phyloP scores from a whole-genome alignment of 2,797 vertebrate genomes.

The Gila robusta region DNA sequence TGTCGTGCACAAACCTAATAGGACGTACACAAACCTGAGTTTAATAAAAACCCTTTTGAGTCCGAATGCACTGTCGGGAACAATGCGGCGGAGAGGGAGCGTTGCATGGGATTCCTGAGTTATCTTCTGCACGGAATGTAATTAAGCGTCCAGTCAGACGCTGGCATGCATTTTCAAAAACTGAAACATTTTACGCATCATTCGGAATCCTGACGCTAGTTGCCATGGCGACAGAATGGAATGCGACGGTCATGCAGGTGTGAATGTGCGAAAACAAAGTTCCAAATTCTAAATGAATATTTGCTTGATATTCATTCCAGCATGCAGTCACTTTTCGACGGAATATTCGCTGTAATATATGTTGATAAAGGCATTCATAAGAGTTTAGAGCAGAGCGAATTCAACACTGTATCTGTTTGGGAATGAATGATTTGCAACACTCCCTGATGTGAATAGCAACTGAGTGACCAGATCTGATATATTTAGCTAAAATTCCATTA shows the following conservation, averaged over 20 bases:
- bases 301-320: background rate
- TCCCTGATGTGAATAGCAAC: constrained; percentile 27
- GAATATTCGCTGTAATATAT: no score
- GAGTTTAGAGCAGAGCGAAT: background rate
- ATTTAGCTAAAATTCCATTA: background rate
- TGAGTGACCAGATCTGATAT: constrained; percentile 12
- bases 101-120: constrained; percentile 71
- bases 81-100: constrained; percentile 64
- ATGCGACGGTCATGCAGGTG: constrained; percentile 12
- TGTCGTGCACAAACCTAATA: background rate
- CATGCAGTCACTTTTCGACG: background rate
- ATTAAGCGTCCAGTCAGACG: constrained; percentile 66
- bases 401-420: constrained; percentile 25
- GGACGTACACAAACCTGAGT: background rate
- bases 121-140: constrained; percentile 78
- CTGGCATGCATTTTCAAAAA: constrained; percentile 39
- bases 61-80: constrained; percentile 57
- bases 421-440: constrained; percentile 31
- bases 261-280: constrained; percentile 2
- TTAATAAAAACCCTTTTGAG: background rate
- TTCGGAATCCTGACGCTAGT: background rate
- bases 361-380: background rate
- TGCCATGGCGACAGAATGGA: constrained; percentile 41
- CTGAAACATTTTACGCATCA: constrained; percentile 13
- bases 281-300: background rate